Percentiles rank a stretch among this genome's conserved stretches.
Evolutionary conservation across 2,888 invertebrate genomes (phyloP).

Genomic region (Serrognathus titanus): DNA sequence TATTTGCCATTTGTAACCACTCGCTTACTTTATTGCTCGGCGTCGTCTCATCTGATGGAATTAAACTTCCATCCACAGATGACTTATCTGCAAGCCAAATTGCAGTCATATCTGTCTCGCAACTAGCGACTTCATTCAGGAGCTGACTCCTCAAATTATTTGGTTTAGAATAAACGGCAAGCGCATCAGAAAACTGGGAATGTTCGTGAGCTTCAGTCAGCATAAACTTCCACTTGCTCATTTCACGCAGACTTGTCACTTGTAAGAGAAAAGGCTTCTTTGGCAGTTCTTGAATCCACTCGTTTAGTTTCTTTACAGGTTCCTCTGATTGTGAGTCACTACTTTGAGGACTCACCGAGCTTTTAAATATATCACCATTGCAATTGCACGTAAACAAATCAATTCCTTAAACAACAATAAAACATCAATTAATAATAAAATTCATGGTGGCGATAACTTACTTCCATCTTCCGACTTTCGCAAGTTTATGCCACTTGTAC

Average conservation of each 20-base stretch:
- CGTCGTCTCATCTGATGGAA: slow-evolving; percentile 8
- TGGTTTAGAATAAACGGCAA: slow-evolving; percentile 6
- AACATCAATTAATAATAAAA: background rate
- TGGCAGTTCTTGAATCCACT: slow-evolving; percentile 12
- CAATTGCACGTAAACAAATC: slow-evolving; percentile 13
- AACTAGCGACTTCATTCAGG: slow-evolving; percentile 8
- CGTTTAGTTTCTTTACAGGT: slow-evolving; percentile 2
- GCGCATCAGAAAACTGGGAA: background rate
- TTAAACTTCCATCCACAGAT: background rate
- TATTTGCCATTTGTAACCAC: slow-evolving; percentile 8
- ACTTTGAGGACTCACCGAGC: background rate
- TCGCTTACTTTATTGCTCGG: slow-evolving; percentile 12
- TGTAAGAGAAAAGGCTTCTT: background rate
- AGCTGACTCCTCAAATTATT: slow-evolving; percentile 6
- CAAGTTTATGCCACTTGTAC: slow-evolving; percentile 11
- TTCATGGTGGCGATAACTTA: background rate
- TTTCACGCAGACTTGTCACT: slow-evolving; percentile 9
- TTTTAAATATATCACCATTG: slow-evolving; percentile 14
- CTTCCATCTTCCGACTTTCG: slow-evolving; percentile 3
- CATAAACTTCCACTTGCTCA: slow-evolving; percentile 3
- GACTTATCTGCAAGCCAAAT: slow-evolving; percentile 11
- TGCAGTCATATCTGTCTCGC: slow-evolving; percentile 9
- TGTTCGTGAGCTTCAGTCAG: no score
- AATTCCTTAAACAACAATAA: slow-evolving; percentile 3
- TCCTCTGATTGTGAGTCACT: background rate